Percentiles rank a stretch among this genome's conserved stretches.
phyloP scores from a whole-genome alignment of 2,888 invertebrate species.

The Helicoverpa assulta region DNA sequence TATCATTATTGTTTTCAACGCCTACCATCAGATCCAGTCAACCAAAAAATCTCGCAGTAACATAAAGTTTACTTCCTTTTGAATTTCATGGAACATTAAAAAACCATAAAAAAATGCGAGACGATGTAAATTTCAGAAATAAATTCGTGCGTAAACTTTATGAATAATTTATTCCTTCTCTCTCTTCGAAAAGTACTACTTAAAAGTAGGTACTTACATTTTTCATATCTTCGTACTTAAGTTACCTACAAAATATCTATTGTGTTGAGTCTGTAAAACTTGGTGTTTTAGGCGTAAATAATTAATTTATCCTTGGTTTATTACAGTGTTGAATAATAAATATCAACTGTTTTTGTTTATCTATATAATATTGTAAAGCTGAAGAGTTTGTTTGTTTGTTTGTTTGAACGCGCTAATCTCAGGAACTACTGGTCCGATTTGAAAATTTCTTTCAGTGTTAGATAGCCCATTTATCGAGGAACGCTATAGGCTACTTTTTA shows the following conservation, averaged over 20 bases:
- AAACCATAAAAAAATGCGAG: neutral
- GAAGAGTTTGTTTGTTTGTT: too few species aligned
- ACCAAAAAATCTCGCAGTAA: neutral
- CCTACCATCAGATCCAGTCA: neutral
- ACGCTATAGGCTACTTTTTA: too few species aligned
- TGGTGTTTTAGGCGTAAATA: neutral
- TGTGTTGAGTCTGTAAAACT: neutral
- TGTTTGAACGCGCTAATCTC: too few species aligned
- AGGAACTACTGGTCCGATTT: too few species aligned
- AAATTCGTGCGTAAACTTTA: slow-evolving; percentile 14
- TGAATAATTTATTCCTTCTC: neutral
- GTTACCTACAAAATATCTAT: neutral
- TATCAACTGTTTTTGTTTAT: neutral
- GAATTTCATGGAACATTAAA: slow-evolving; percentile 10
- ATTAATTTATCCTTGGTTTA: neutral
- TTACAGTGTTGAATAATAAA: neutral
- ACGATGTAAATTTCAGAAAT: slow-evolving; percentile 5
- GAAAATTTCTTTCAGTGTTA: too few species aligned
- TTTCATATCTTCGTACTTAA: neutral
- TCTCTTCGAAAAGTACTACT: neutral
- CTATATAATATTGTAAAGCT: too few species aligned
- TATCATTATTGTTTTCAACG: too few species aligned
- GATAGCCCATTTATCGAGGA: too few species aligned
- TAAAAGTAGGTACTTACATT: neutral
- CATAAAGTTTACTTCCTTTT: neutral